phyloP scores from a whole-genome alignment of 2,888 invertebrate genomes.

The Prosopocoilus inquinatus region DNA sequence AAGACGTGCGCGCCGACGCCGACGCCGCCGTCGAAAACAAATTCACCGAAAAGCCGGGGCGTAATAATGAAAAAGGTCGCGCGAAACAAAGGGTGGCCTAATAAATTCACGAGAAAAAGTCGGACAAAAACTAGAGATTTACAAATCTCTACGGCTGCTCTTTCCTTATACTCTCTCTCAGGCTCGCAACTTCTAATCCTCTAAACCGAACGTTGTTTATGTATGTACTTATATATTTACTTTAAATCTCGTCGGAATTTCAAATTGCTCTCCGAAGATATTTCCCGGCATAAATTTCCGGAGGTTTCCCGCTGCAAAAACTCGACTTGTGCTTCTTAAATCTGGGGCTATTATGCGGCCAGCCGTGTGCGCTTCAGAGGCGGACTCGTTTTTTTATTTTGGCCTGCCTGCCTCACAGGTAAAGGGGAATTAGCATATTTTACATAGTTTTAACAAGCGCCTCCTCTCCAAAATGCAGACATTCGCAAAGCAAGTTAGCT shows the following conservation, averaged over 20 bases:
- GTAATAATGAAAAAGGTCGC: background rate
- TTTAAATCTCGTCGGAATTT: slow-evolving; percentile 37
- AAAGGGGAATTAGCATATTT: too few relatives aligned
- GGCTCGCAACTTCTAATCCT: slow-evolving; percentile 33
- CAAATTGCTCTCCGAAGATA: slow-evolving; percentile 30
- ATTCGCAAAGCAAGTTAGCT: too few relatives aligned
- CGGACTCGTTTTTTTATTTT: too few relatives aligned
- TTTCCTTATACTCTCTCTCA: background rate
- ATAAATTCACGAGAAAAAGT: background rate
- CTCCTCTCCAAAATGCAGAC: too few relatives aligned
- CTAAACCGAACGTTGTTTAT: slow-evolving; percentile 37
- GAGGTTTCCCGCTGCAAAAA: too few relatives aligned
- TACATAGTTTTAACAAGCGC: too few relatives aligned
- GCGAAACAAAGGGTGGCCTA: background rate
- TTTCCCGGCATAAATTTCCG: slow-evolving; percentile 26
- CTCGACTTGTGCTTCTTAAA: too few relatives aligned
- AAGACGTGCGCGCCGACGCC: too few relatives aligned
- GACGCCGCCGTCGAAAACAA: background rate
- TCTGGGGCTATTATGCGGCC: too few relatives aligned
- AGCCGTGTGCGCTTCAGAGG: background rate
- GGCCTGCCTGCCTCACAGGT: too few relatives aligned
- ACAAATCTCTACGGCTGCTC: slow-evolving; percentile 1
- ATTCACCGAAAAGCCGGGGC: background rate
- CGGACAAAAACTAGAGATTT: background rate
- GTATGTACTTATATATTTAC: slow-evolving; percentile 36